Evolutionary conservation across 2,888 invertebrate species (phyloP), one percentile per base, ranked within the genome.

Genomic region (Lycaena phlaeas): DNA sequence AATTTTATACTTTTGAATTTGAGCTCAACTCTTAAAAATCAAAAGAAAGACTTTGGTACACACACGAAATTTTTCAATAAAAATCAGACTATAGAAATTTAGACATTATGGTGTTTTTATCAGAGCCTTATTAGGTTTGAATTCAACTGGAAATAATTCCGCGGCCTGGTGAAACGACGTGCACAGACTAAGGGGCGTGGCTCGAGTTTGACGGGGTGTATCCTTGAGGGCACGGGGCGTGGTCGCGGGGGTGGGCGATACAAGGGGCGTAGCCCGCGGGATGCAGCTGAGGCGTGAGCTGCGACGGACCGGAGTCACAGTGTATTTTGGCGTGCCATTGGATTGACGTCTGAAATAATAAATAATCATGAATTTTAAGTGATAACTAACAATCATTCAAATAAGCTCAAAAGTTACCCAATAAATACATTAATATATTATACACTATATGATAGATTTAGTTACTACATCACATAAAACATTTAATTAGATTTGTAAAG

Each of bases 251-350:
- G 18, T 10, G 11, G 34, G 17, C 18, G 12, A 10, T 1, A 18
- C 11, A 11, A 22, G 34, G 4, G 34, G 34, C 34, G 34, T 34
- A 12, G 9, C 31, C 11, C 34, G 14, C 6, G 34, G 34, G 7
- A 22, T 22, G 22, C 10, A 7, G 14, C 59, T 60, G 0, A 84
- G 52, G 1, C 87, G 59, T 0, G 68, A 72, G 44, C 85, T 85
- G 28, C 87, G 68, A 0, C 86, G 62, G 0, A 87, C 87, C 0
- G 87, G 87, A 0, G 86, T 87, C 27, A 78, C 77, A 1, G 74
- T 68, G 49, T 68, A 71, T 43, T 61, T 64, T 0, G 64, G 57
- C 0, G 54, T 22, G 15, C 52, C 52, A 28, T 28, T 50, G 5
- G 59, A 55, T 39, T 61, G 61, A 3, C 56, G 55, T 30, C 61